A percentile compares a stretch with the other conserved stretches of the same genome.
phyloP scores from a whole-genome alignment of 2,797 vertebrate genomes.

The Cirrhinus mrigala region DNA sequence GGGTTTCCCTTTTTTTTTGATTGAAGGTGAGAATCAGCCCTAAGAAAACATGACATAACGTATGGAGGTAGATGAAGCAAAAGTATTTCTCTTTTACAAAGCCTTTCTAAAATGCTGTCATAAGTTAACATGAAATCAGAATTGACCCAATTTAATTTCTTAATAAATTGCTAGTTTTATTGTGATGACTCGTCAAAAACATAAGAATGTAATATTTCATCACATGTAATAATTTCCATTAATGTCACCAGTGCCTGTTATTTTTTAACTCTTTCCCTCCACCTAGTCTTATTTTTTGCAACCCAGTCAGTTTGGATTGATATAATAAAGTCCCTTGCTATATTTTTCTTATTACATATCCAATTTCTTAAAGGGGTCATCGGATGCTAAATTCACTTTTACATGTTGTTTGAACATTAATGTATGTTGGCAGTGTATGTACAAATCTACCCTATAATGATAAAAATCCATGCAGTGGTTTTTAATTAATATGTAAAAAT shows the following conservation, averaged over 20 bases:
- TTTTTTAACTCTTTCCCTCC: not conserved
- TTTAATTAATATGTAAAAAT: too few relatives aligned
- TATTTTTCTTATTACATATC: not conserved
- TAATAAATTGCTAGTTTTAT: not conserved
- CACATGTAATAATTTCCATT: not conserved
- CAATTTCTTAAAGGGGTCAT: not conserved
- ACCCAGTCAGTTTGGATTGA: too few relatives aligned
- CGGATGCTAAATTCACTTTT: too few relatives aligned
- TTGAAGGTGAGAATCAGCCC: not conserved
- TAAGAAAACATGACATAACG: not conserved
- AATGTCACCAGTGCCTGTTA: not conserved
- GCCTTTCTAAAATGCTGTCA: not conserved
- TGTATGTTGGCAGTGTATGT: too few relatives aligned
- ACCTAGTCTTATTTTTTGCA: not conserved
- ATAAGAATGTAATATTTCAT: not conserved
- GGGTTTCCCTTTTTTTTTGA: not conserved
- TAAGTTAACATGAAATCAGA: not conserved
- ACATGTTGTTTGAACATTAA: too few relatives aligned
- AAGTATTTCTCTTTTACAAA: not conserved
- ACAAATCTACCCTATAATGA: too few relatives aligned
- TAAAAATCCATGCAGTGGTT: too few relatives aligned
- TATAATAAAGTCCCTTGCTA: not conserved
- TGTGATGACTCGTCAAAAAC: not conserved
- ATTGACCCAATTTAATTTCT: not conserved
- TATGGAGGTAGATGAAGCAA: not conserved